A percentile compares a stretch with the other conserved stretches of the same genome.
Evolutionary conservation across 2,113 vertebrate species (phyloP).

Genomic region (Formicarius rufipectus): DNA sequence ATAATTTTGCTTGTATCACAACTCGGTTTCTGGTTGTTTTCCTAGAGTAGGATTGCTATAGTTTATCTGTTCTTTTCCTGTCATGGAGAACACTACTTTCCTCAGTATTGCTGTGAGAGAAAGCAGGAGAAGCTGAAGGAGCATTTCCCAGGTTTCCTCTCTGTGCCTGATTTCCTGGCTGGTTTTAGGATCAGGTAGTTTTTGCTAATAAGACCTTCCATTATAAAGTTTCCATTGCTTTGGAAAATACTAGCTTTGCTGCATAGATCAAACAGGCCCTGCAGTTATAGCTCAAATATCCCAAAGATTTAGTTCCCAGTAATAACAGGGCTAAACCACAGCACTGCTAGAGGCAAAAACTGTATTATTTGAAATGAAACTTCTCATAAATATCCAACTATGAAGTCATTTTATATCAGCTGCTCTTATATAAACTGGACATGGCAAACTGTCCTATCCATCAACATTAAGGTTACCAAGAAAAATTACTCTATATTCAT

Average conservation of each 20-base stretch:
- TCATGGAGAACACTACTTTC: neutral
- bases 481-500: slow-evolving; percentile 43
- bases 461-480: slow-evolving; percentile 49
- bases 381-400: slow-evolving; percentile 79
- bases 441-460: slow-evolving; percentile 53
- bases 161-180: slow-evolving; percentile 33
- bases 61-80: neutral
- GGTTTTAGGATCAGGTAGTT: slow-evolving; percentile 62
- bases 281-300: slow-evolving; percentile 71
- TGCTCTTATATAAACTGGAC: slow-evolving; percentile 73
- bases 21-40: neutral
- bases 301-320: slow-evolving; percentile 72
- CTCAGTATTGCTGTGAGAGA: slow-evolving; percentile 19
- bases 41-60: neutral
- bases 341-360: slow-evolving; percentile 64
- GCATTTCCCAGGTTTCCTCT: slow-evolving; percentile 4
- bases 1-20: neutral
- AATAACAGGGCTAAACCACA: slow-evolving; percentile 70
- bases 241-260: slow-evolving; percentile 73
- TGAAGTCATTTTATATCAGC: slow-evolving; percentile 73
- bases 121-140: neutral
- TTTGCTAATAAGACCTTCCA: slow-evolving; percentile 70
- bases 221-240: slow-evolving; percentile 70
- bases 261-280: slow-evolving; percentile 48
- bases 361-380: slow-evolving; percentile 79